phyloP scores from a whole-genome alignment of 2,888 invertebrate genomes.

The Pachycephus smyrnensis region DNA sequence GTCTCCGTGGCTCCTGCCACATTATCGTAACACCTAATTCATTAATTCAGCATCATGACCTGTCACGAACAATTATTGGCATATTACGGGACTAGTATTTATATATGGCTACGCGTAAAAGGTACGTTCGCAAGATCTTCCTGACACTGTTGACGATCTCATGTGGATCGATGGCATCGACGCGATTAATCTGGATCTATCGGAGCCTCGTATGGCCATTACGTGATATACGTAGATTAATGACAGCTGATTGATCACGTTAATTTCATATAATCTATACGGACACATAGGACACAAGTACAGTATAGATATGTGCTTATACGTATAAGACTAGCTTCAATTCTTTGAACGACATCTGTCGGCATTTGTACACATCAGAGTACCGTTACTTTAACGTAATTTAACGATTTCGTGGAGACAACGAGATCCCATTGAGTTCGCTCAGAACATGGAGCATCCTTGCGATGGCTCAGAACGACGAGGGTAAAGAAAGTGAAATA shows the following conservation, averaged over 20 bases:
- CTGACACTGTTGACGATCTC: not conserved
- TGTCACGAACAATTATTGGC: not conserved
- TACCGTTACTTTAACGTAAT: not conserved
- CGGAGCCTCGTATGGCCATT: no score
- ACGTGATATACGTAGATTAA: no score
- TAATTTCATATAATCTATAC: not conserved
- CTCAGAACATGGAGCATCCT: not conserved
- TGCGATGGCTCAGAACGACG: not conserved
- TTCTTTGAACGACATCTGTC: not conserved
- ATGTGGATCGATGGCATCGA: not conserved
- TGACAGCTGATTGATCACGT: not conserved
- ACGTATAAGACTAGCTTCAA: not conserved
- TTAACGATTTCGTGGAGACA: not conserved
- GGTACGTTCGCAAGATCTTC: not conserved
- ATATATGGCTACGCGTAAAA: not conserved
- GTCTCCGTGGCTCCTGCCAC: not conserved
- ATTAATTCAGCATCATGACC: not conserved
- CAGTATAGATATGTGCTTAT: not conserved
- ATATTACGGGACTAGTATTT: not conserved
- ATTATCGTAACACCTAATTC: not conserved
- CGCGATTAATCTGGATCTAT: no score
- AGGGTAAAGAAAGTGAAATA: not conserved
- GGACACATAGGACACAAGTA: not conserved
- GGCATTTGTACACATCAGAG: not conserved
- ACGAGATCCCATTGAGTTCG: not conserved